Evolutionary conservation across 92 coral and sea anemone genomes (phyloP), one percentile per base, ranked within the genome.

Genomic region (Desmophyllum pertusum): DNA sequence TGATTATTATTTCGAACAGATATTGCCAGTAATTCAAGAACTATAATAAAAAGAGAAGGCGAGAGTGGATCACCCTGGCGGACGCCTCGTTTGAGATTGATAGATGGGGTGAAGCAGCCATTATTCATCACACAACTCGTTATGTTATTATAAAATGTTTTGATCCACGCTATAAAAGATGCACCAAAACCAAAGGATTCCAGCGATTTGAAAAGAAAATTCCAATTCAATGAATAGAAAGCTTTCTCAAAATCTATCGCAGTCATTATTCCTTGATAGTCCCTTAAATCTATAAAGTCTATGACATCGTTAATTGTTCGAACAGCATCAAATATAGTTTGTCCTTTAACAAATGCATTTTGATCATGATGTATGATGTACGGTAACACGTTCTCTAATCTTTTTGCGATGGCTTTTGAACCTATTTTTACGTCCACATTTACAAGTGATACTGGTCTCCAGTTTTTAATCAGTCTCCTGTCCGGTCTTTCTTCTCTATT

Each of bases 31-130:
- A 76, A 36, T 42, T 83, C 65, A 35, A 82, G 41, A 5, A 31
- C 42, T 33, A 82, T 69, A 13, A 71, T 82, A 46, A 82, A 82
- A 1, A 69, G 21, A 59, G 27, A 68, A 6, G 81, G 63, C 37
- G 81, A 82, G 30, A 71, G 67, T 51, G 86, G 86, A 48, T 82
- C 86, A 30, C 87, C 81, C 48, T 83, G 87, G 38, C 87, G 80
- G 25, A 83, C 83, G 0, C 82, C 72, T 21, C 78, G 23, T 39
- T 59, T 41, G 25, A 48, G 30, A 18, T 83, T 21, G 18, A 75
- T 52, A 78, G 62, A 62, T 15, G 70, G 83, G 1, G 83, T 78
- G n/a, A 42, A 78, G 29, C 55, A 77, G 13, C 46, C 82, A 77
- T 77, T 55, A 37, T 57, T 77, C 5, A 14, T 55, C 35, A 81